Evolutionary conservation across 2,888 invertebrate genomes (phyloP).

Genomic region (Cephus runcator): DNA sequence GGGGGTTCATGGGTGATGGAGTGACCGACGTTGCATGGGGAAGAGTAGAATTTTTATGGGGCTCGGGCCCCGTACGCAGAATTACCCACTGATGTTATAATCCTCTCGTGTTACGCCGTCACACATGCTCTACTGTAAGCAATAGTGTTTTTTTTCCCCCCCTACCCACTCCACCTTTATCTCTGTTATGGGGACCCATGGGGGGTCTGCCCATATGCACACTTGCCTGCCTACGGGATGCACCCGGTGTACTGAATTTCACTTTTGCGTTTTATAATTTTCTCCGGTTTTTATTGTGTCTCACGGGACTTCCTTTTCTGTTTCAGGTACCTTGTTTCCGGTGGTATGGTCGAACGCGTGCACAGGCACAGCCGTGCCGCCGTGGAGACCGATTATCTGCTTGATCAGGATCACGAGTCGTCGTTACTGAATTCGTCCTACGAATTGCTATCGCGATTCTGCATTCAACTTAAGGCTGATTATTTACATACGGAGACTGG

Average conservation of each 20-base stretch:
- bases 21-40: background rate
- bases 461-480: conserved; percentile 63
- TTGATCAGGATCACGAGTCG: conserved; percentile 58
- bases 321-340: conserved; percentile 81
- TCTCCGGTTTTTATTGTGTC: background rate
- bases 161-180: conserved; percentile 19
- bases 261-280: background rate
- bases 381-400: conserved; percentile 57
- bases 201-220: conserved; percentile 45
- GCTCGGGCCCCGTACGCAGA: conserved; percentile 33
- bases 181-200: conserved; percentile 8
- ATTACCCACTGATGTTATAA: conserved; percentile 65
- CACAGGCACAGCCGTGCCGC: conserved; percentile 65
- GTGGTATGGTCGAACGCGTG: conserved; percentile 83
- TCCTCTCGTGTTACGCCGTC: conserved; percentile 64
- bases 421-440: conserved; percentile 50
- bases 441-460: conserved; percentile 54
- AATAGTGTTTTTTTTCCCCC: conserved; percentile 49
- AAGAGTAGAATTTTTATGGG: background rate
- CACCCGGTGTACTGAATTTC: background rate
- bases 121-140: conserved; percentile 58
- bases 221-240: conserved; percentile 42
- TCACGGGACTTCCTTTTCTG: conserved; percentile 29
- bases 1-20: conserved; percentile 13
- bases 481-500: conserved; percentile 59